Conservation (phyloP, 2,113 vertebrate species). For the Tyrannus savana region DNA sequence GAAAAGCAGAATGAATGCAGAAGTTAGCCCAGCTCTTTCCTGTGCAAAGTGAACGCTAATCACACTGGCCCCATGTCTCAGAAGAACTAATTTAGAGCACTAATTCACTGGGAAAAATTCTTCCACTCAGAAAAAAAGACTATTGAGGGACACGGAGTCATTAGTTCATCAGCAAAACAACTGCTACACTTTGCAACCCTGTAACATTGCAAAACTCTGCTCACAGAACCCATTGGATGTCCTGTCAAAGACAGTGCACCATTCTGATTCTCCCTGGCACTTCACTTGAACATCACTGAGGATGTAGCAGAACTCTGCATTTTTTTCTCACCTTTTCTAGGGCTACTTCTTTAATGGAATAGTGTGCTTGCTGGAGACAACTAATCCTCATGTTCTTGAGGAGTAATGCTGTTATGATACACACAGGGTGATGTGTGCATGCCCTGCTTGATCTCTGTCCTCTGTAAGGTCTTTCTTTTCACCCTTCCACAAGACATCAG, state of each 20-base stretch:
- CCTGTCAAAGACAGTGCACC: background rate
- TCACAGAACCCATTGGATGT: background rate
- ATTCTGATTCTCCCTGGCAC: background rate
- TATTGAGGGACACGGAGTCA: background rate
- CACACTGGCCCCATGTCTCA: background rate
- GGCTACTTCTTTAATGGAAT: background rate
- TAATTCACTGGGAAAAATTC: background rate
- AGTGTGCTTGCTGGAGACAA: background rate
- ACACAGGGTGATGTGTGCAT: background rate
- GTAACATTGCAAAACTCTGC: background rate
- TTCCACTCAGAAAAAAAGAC: background rate
- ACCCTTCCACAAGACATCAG: background rate
- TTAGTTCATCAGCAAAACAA: background rate
- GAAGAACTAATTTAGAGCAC: background rate
- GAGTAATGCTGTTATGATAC: background rate
- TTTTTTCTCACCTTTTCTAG: background rate
- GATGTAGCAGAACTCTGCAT: background rate
- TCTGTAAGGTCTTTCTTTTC: background rate
- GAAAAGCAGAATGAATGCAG: background rate
- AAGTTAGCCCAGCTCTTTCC: background rate
- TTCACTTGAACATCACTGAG: background rate
- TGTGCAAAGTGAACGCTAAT: slow-evolving; percentile 25
- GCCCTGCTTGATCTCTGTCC: background rate
- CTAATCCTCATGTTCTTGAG: background rate
- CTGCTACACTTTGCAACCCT: background rate